These are phyloP conservation scores for Megaceryle maxima DNA, from an alignment of 2,113 vertebrate genomes.

Conservation along the genomic window DNA sequence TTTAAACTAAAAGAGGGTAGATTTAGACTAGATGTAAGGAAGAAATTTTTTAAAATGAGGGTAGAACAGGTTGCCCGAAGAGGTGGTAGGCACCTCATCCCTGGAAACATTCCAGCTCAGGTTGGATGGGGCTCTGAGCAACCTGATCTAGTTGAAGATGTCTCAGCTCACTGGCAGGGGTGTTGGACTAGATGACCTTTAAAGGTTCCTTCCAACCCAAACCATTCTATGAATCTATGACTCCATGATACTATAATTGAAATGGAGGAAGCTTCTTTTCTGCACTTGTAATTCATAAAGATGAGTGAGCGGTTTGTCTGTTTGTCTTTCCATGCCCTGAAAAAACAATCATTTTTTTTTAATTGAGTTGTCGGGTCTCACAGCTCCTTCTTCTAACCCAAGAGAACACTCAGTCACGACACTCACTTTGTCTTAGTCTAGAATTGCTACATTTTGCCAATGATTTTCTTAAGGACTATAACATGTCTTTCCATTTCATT, in stretches of 20 bases:
- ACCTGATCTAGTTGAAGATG: too few relatives aligned
- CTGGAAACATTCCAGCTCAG: too few relatives aligned
- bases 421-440: background rate
- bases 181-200: too few relatives aligned
- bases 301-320: background rate
- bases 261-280: background rate
- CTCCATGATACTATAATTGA: background rate
- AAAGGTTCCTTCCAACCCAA: too few relatives aligned
- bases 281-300: background rate
- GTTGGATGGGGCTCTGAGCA: too few relatives aligned
- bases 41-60: too few relatives aligned
- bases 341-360: background rate
- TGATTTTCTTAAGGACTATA: conserved; percentile 22
- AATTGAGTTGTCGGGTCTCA: conserved; percentile 18
- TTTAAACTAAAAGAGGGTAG: too few relatives aligned
- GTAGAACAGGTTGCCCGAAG: too few relatives aligned
- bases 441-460: conserved; percentile 12
- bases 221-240: too few relatives aligned
- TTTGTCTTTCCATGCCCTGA: background rate
- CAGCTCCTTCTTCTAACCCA: background rate
- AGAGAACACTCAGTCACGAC: background rate
- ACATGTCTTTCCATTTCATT: conserved; percentile 48
- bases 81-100: too few relatives aligned
- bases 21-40: too few relatives aligned
- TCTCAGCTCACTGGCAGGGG: too few relatives aligned